phyloP scores from a whole-genome alignment of 2,797 vertebrate genomes.

The Salmo trutta region DNA sequence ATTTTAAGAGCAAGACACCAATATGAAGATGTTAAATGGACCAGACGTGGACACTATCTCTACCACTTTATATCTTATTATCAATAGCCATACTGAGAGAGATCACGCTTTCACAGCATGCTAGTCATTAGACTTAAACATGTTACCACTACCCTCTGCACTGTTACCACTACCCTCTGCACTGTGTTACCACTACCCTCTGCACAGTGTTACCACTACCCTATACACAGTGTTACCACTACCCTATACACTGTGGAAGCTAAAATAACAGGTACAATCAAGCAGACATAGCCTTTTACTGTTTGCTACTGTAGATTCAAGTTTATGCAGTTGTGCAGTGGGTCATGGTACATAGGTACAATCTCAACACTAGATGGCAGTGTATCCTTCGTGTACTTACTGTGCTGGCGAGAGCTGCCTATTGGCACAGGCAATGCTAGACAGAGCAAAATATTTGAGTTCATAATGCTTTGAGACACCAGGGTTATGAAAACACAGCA shows the following conservation, averaged over 20 bases:
- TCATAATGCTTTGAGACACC: constrained; percentile 77
- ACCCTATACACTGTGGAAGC: neutral
- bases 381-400: constrained; percentile 64
- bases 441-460: constrained; percentile 68
- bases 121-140: constrained; percentile 56
- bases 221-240: no score
- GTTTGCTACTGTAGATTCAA: neutral
- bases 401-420: constrained; percentile 29
- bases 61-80: constrained; percentile 57
- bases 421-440: constrained; percentile 59
- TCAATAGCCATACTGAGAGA: constrained; percentile 47
- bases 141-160: neutral
- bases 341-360: constrained; percentile 34
- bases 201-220: no score
- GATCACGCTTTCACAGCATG: constrained; percentile 60
- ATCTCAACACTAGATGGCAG: constrained; percentile 79
- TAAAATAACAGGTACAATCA: neutral
- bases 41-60: constrained; percentile 59
- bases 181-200: no score
- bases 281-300: neutral
- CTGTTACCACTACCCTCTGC: no score
- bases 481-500: constrained; percentile 77
- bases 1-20: constrained; percentile 34
- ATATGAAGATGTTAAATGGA: constrained; percentile 42
- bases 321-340: neutral